Percentiles rank a stretch among this genome's conserved stretches.
Evolutionary conservation across 1,140 invertebrate genomes (phyloP).

Genomic region (Drosophila trapezifrons): DNA sequence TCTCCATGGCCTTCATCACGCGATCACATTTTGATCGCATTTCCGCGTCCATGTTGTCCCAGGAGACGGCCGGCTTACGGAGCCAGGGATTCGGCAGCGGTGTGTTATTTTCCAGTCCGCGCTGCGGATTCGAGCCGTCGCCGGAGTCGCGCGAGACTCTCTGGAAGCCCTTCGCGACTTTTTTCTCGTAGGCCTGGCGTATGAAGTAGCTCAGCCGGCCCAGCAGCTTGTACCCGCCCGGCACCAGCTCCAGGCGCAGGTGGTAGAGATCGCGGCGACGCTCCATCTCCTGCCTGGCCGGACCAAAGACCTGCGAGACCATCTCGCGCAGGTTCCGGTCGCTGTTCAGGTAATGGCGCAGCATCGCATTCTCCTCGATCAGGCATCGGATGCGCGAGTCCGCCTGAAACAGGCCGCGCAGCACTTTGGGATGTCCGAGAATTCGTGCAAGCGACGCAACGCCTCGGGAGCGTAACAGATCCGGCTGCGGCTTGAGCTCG

Average conservation of each 20-base stretch:
- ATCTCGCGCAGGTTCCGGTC: conserved; percentile 58
- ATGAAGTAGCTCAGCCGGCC: conserved; percentile 17
- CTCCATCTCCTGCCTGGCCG: conserved; percentile 52
- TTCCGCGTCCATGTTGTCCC: not conserved
- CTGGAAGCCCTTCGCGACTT: conserved; percentile 47
- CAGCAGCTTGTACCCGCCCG: conserved; percentile 38
- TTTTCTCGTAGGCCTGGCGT: conserved; percentile 49
- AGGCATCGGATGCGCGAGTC: conserved; percentile 33
- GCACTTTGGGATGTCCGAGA: conserved; percentile 15
- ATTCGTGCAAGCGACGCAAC: not conserved
- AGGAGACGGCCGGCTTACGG: not conserved
- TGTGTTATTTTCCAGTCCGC: conserved; percentile 50
- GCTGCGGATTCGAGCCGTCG: conserved; percentile 40
- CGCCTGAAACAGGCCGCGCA: conserved; percentile 35
- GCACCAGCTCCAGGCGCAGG: conserved; percentile 53
- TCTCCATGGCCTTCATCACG: conserved; percentile 9
- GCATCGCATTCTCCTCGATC: conserved; percentile 33
- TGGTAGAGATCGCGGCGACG: conserved; percentile 53
- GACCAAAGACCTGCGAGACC: conserved; percentile 31
- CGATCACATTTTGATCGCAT: conserved; percentile 10
- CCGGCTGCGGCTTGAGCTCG: not conserved
- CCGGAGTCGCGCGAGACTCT: not conserved
- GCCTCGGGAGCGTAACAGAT: not conserved
- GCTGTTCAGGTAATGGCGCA: conserved; percentile 55
- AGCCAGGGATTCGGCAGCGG: conserved; percentile 69